Percentiles rank a stretch among this genome's conserved stretches.
phyloP scores from a whole-genome alignment of 2,113 vertebrate species.

The Riparia riparia region DNA sequence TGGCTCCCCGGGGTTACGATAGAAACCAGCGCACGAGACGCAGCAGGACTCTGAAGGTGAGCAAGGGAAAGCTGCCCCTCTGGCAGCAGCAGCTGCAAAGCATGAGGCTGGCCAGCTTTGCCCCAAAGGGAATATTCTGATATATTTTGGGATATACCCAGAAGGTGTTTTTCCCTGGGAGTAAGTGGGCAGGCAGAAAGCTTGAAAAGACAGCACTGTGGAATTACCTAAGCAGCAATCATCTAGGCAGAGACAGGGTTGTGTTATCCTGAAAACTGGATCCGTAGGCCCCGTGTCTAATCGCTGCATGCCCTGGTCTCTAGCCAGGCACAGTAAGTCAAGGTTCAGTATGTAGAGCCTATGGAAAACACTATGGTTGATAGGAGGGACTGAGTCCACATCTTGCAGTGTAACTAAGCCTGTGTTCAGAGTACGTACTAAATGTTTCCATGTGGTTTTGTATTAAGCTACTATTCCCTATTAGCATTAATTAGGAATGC shows the following conservation, averaged over 20 bases:
- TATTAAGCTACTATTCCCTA: neutral
- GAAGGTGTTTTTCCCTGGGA: neutral
- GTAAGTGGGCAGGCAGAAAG: neutral
- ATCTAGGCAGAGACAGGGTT: no score
- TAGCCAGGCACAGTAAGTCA: neutral
- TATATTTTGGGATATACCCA: neutral
- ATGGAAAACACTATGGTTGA: neutral
- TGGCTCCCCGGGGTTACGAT: neutral
- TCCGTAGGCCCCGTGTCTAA: neutral
- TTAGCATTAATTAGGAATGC: neutral
- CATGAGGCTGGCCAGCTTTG: neutral
- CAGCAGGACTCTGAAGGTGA: neutral
- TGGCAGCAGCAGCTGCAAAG: neutral
- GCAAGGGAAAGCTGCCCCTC: neutral
- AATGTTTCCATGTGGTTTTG: neutral
- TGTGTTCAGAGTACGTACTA: accelerated
- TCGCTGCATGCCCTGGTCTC: neutral
- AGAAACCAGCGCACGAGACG: neutral
- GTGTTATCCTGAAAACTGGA: neutral
- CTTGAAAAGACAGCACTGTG: neutral
- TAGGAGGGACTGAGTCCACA: neutral
- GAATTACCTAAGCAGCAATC: neutral
- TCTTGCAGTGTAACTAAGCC: neutral
- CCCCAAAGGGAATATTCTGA: neutral
- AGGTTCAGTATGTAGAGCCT: neutral